phyloP scores from a whole-genome alignment of 2,888 invertebrate genomes.

The Syrphus vitripennis region DNA sequence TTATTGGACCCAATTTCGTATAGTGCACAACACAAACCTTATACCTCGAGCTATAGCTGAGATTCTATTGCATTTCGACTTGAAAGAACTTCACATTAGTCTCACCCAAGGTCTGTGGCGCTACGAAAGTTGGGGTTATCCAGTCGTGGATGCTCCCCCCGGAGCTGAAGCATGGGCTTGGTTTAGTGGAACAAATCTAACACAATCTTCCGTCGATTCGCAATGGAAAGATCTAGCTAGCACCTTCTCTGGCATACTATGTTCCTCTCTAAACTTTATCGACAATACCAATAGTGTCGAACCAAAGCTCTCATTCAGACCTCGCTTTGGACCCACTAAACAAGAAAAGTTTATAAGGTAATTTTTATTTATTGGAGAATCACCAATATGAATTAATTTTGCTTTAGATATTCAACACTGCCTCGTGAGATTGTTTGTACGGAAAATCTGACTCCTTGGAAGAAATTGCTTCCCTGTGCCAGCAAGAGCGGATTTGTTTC shows the following conservation, averaged over 20 bases:
- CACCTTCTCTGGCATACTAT: constrained; percentile 96
- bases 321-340: constrained; percentile 79
- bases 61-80: constrained; percentile 90
- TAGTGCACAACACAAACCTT: constrained; percentile 91
- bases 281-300: constrained; percentile 91
- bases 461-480: constrained; percentile 97
- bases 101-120: constrained; percentile 97
- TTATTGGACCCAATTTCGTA: background rate
- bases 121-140: constrained; percentile 97
- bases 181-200: constrained; percentile 86
- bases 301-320: constrained; percentile 92
- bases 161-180: constrained; percentile 97
- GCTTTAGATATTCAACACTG: constrained; percentile 90
- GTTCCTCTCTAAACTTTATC: constrained; percentile 97
- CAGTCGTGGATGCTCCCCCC: constrained; percentile 92
- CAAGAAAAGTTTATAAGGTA: constrained; percentile 53
- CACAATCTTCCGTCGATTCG: constrained; percentile 83
- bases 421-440: constrained; percentile 99
- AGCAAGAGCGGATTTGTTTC: constrained; percentile 93
- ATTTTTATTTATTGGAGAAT: background rate
- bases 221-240: constrained; percentile 95
- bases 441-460: constrained; percentile 99
- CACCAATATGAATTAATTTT: background rate
- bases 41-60: constrained; percentile 95
- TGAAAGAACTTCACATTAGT: constrained; percentile 94